These are phyloP conservation scores for Saccostrea echinata DNA, from an alignment of 1,140 invertebrate genomes.

Conservation along the genomic window DNA sequence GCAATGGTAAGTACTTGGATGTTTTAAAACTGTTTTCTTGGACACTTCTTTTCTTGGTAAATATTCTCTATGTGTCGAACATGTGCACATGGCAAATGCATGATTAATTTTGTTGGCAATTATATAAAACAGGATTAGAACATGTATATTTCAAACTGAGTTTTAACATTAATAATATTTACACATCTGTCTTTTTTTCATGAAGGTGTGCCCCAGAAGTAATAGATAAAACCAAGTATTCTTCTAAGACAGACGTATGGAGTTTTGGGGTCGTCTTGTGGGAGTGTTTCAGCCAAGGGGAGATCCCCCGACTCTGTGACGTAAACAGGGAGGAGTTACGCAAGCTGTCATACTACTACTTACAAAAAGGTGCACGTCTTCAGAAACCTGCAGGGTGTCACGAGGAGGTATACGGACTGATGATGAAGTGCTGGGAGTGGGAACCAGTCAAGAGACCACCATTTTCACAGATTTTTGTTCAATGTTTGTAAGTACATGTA, in stretches of 20 bases:
- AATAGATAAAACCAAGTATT: constrained; percentile 86
- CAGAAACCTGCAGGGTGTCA: constrained; percentile 89
- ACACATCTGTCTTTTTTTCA: background rate
- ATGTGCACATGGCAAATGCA: too few species aligned
- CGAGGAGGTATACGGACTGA: constrained; percentile 94
- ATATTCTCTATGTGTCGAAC: too few species aligned
- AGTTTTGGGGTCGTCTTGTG: constrained; percentile 98
- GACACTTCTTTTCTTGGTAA: too few species aligned
- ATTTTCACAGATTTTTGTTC: constrained; percentile 43
- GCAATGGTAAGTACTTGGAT: constrained; percentile 32
- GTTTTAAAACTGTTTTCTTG: background rate
- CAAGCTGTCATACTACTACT: background rate
- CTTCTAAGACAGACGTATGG: constrained; percentile 99
- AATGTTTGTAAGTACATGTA: constrained; percentile 45
- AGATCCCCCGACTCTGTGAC: constrained; percentile 98
- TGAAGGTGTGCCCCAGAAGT: constrained; percentile 86
- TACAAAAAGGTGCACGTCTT: constrained; percentile 38
- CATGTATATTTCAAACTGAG: too few species aligned
- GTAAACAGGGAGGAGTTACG: background rate
- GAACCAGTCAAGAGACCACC: constrained; percentile 90
- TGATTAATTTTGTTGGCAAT: too few species aligned
- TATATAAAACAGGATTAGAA: too few species aligned
- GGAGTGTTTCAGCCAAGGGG: constrained; percentile 99
- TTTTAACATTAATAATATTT: too few species aligned
- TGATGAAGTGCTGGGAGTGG: constrained; percentile 96